These are phyloP conservation scores for Nannoperca australis DNA, from an alignment of 2,797 vertebrate genomes.

Conservation along the genomic window DNA sequence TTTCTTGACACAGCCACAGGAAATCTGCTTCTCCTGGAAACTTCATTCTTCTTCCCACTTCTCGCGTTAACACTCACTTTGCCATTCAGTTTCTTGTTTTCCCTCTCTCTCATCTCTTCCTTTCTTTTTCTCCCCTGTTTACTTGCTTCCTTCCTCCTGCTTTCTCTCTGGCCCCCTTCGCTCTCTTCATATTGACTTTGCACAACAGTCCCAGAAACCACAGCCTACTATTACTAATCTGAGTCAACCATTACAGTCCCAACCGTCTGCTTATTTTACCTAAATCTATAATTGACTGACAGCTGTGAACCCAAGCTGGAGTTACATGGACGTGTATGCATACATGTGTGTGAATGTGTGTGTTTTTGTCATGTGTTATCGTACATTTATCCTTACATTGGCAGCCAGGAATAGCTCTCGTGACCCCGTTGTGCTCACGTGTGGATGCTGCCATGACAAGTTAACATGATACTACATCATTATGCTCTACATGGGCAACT, in stretches of 20 bases:
- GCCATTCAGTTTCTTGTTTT: constrained; percentile 4
- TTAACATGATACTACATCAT: constrained; percentile 46
- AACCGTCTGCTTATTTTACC: constrained; percentile 62
- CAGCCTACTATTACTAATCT: constrained; percentile 36
- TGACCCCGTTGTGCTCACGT: constrained; percentile 41
- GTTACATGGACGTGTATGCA: constrained; percentile 19
- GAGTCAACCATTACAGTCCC: constrained; percentile 45
- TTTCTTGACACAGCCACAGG: constrained; percentile 39
- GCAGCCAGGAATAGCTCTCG: constrained; percentile 53
- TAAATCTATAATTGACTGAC: constrained; percentile 65
- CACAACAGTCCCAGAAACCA: constrained; percentile 23
- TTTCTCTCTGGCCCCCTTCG: constrained; percentile 1
- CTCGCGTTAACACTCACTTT: constrained; percentile 12
- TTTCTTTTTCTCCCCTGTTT: not conserved
- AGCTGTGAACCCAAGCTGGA: constrained; percentile 44
- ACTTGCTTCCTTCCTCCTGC: not conserved
- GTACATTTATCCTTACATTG: constrained; percentile 35
- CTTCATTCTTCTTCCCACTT: constrained; percentile 31
- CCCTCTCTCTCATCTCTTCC: not conserved
- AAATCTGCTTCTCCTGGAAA: constrained; percentile 41
- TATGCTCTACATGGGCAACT: not conserved
- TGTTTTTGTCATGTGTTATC: constrained; percentile 2
- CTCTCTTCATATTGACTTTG: constrained; percentile 22
- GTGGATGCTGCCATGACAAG: constrained; percentile 45
- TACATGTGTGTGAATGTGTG: constrained; percentile 6